These are phyloP conservation scores for Brachyistius frenatus DNA, from an alignment of 2,113 vertebrate species.

Conservation along the genomic window DNA sequence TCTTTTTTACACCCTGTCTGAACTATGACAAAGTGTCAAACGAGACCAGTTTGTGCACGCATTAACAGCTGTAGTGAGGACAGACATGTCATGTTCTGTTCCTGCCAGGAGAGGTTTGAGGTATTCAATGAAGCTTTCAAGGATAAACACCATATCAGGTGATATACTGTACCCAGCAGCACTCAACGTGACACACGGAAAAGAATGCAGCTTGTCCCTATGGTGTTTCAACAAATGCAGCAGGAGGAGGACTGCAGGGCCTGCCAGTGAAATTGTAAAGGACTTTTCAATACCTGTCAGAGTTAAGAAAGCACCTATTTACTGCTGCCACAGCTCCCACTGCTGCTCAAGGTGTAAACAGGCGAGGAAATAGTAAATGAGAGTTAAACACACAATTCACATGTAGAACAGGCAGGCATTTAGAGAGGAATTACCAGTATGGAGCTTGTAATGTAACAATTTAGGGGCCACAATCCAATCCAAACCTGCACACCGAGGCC, in stretches of 20 bases:
- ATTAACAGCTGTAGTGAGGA: constrained; percentile 73
- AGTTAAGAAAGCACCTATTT: constrained; percentile 40
- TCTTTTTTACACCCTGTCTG: constrained; percentile 18
- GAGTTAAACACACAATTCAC: background rate
- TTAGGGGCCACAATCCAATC: background rate
- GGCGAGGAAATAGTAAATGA: background rate
- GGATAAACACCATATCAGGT: constrained; percentile 80
- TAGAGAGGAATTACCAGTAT: background rate
- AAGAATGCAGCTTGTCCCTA: constrained; percentile 60
- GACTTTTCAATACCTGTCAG: constrained; percentile 60
- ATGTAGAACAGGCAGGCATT: background rate
- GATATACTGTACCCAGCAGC: constrained; percentile 64
- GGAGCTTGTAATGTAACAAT: background rate
- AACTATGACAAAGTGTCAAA: constrained; percentile 62
- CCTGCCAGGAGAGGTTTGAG: constrained; percentile 67
- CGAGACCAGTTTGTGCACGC: constrained; percentile 42
- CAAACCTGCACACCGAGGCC: background rate
- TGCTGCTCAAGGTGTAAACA: constrained; percentile 36
- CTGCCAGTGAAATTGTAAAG: constrained; percentile 49
- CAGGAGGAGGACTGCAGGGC: constrained; percentile 30
- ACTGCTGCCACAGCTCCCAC: constrained; percentile 24
- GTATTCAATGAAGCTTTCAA: constrained; percentile 73
- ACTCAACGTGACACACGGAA: constrained; percentile 51
- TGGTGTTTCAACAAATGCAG: constrained; percentile 63
- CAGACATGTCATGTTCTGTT: constrained; percentile 70